Percentiles rank a stretch among this genome's conserved stretches.
Conservation (phyloP, 2,797 vertebrate species). For the Eulemur albifrons region DNA sequence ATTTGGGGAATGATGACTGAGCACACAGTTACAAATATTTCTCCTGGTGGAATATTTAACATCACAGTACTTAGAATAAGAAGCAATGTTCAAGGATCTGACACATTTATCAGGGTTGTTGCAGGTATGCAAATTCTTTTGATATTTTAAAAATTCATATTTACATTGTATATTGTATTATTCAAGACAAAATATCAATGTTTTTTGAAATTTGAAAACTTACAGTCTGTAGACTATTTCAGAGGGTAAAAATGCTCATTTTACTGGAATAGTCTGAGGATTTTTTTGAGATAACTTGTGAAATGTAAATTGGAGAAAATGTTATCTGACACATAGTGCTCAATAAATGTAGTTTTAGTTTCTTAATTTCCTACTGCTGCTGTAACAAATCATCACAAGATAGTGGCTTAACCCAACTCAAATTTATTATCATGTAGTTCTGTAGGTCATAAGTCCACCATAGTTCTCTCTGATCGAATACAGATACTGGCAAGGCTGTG, state of each 20-base stretch:
- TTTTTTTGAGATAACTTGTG: neutral
- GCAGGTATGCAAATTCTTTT: constrained; percentile 82
- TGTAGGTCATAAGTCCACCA: neutral
- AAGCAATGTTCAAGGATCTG: constrained; percentile 79
- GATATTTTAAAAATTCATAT: neutral
- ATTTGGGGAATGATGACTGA: constrained; percentile 79
- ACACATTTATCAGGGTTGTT: constrained; percentile 82
- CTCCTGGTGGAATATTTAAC: constrained; percentile 89
- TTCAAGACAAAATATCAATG: constrained; percentile 13
- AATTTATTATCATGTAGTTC: neutral
- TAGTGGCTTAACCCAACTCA: neutral
- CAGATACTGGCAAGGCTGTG: neutral
- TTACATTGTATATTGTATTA: neutral
- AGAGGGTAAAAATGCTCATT: neutral
- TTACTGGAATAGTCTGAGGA: neutral
- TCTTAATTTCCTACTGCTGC: neutral
- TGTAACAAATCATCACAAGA: neutral
- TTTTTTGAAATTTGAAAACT: constrained; percentile 26
- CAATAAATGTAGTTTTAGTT: neutral
- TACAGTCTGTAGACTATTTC: neutral
- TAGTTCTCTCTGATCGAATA: neutral
- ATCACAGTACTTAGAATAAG: constrained; percentile 87
- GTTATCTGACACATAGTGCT: neutral
- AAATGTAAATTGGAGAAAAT: neutral
- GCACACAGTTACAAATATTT: constrained; percentile 84